Percentiles rank a stretch among this genome's conserved stretches.
Evolutionary conservation across 2,888 invertebrate species (phyloP).

Genomic region (Erebia aethiops): DNA sequence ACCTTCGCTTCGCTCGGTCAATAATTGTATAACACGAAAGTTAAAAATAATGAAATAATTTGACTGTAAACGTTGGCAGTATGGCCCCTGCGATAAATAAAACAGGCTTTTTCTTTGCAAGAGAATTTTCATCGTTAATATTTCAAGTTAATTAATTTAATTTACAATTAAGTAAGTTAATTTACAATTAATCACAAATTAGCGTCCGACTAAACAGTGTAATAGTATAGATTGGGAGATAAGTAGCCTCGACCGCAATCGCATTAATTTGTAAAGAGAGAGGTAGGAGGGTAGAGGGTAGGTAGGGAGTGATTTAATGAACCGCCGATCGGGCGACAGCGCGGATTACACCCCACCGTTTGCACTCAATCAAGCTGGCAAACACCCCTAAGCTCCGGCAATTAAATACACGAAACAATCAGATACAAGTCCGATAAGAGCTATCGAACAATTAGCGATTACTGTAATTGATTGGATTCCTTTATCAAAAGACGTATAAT

Average conservation of each 20-base stretch:
- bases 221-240: constrained; percentile 39
- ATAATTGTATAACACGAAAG: too few species aligned
- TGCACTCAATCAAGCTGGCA: constrained; percentile 81
- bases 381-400: constrained; percentile 78
- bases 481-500: constrained; percentile 39
- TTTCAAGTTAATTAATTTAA: background rate
- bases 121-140: background rate
- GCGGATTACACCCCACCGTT: constrained; percentile 80
- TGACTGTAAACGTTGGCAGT: too few species aligned
- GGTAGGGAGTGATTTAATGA: constrained; percentile 75
- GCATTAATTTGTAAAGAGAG: constrained; percentile 79
- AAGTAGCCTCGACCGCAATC: constrained; percentile 58
- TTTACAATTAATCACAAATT: constrained; percentile 20
- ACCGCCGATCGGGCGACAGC: constrained; percentile 77
- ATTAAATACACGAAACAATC: constrained; percentile 81
- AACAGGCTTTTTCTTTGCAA: background rate
- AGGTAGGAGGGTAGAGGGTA: constrained; percentile 55
- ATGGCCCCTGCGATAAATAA: too few species aligned
- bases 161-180: too few species aligned
- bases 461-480: constrained; percentile 33
- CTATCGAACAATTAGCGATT: constrained; percentile 67
- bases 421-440: constrained; percentile 71
- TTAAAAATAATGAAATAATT: too few species aligned
- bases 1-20: too few species aligned
- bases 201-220: constrained; percentile 21